Evolutionary conservation across 1,140 invertebrate genomes (phyloP).

Genomic region (Cryptotermes secundus): DNA sequence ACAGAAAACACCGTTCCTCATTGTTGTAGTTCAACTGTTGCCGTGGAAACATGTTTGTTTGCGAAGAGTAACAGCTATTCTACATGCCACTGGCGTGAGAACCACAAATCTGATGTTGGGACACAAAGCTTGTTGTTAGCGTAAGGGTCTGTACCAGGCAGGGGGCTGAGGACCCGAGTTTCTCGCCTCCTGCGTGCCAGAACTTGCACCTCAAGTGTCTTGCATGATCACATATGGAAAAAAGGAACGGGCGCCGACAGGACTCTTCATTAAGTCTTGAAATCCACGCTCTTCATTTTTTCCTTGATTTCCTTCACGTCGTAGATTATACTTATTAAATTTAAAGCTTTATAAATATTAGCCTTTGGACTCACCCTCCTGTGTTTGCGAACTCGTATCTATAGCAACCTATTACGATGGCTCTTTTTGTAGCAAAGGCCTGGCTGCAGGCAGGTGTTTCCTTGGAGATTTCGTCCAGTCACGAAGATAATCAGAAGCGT

Average conservation of each 20-base stretch:
- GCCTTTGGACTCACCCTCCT: neutral
- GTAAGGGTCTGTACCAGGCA: neutral
- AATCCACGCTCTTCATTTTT: neutral
- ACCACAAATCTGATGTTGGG: too few relatives aligned
- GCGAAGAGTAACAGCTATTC: too few relatives aligned
- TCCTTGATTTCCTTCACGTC: neutral
- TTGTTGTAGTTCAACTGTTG: too few relatives aligned
- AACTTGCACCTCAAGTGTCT: neutral
- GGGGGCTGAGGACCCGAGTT: neutral
- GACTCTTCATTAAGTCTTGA: neutral
- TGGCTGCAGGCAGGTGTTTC: neutral
- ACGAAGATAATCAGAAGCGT: neutral
- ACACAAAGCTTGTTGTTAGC: neutral
- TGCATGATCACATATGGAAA: neutral
- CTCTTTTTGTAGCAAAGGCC: neutral
- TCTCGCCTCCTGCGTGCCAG: neutral
- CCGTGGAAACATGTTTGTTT: too few relatives aligned
- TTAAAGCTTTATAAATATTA: conserved; percentile 19
- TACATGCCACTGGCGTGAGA: too few relatives aligned
- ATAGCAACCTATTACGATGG: neutral
- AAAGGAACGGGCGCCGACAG: neutral
- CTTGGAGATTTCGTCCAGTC: neutral
- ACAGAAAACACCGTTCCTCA: too few relatives aligned
- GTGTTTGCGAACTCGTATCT: neutral
- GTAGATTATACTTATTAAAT: conserved; percentile 16